Percentiles rank a stretch among this genome's conserved stretches.
phyloP scores from a whole-genome alignment of 2,797 vertebrate genomes.

The Enteromius trimaculatus region DNA sequence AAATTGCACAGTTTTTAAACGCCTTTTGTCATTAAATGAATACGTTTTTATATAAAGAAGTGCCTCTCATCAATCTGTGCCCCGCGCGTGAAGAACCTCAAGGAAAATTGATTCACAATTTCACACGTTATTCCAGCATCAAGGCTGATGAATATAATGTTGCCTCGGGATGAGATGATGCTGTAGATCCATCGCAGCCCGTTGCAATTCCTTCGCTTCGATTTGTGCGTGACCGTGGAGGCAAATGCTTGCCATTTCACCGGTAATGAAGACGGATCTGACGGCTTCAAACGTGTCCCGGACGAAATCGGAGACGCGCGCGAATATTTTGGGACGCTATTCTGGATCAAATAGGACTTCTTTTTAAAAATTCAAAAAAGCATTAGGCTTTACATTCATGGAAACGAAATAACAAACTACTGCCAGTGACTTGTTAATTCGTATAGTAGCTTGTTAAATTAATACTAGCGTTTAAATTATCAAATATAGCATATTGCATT shows the following conservation, averaged over 20 bases:
- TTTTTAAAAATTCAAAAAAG: background rate
- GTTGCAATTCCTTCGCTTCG: slow-evolving; percentile 4
- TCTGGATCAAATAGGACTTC: background rate
- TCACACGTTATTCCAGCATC: slow-evolving; percentile 4
- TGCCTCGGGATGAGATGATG: slow-evolving; percentile 4
- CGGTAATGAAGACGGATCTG: slow-evolving; percentile 10
- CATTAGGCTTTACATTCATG: background rate
- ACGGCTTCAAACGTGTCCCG: background rate
- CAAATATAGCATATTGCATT: background rate
- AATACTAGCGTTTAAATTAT: background rate
- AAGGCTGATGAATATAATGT: background rate
- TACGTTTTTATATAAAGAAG: slow-evolving; percentile 71
- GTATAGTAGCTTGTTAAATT: background rate
- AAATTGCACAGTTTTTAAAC: slow-evolving; percentile 82
- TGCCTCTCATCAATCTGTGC: slow-evolving; percentile 17
- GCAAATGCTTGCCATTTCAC: slow-evolving; percentile 3
- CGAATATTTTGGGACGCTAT: slow-evolving; percentile 7
- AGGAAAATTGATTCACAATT: slow-evolving; percentile 6
- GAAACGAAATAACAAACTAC: background rate
- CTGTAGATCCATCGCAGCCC: background rate
- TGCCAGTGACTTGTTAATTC: background rate
- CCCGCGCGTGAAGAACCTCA: background rate
- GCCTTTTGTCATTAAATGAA: slow-evolving; percentile 83
- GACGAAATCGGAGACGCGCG: background rate
- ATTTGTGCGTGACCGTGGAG: background rate